phyloP scores from a whole-genome alignment of 2,113 vertebrate genomes.

The Larimichthys crocea region DNA sequence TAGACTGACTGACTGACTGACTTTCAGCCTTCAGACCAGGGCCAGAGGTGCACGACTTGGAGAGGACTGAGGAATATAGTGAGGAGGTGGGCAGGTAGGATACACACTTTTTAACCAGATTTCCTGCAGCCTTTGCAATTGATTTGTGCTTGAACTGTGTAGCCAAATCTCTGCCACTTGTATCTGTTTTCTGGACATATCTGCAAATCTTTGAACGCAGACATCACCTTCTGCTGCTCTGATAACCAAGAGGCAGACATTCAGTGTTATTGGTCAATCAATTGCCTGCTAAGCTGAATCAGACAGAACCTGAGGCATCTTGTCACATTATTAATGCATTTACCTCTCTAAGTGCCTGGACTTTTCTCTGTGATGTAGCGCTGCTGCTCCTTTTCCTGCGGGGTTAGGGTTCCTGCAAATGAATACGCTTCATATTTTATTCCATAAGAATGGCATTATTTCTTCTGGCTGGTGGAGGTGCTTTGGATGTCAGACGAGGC shows the following conservation, averaged over 20 bases:
- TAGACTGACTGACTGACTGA: not conserved
- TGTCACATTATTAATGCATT: not conserved
- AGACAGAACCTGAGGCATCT: not conserved
- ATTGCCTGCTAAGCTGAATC: not conserved
- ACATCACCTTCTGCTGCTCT: not conserved
- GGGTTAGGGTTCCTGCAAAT: not conserved
- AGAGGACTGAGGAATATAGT: not conserved
- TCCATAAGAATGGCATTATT: not conserved
- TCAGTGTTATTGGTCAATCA: not conserved
- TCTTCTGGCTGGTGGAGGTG: not conserved
- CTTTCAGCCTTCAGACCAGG: no score
- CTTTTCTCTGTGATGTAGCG: no score
- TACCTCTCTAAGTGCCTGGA: no score
- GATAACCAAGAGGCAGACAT: not conserved
- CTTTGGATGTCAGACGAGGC: no score
- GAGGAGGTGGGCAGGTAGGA: not conserved
- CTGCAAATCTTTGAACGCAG: not conserved
- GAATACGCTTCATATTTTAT: not conserved
- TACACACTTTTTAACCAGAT: not conserved
- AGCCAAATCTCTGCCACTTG: not conserved
- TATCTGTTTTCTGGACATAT: not conserved
- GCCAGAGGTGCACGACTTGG: no score
- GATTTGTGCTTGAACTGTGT: not conserved
- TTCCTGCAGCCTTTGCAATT: not conserved
- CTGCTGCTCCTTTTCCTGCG: not conserved